These are phyloP conservation scores for Stramonita haemastoma DNA, from an alignment of 2,888 invertebrate genomes.

Conservation along the genomic window DNA sequence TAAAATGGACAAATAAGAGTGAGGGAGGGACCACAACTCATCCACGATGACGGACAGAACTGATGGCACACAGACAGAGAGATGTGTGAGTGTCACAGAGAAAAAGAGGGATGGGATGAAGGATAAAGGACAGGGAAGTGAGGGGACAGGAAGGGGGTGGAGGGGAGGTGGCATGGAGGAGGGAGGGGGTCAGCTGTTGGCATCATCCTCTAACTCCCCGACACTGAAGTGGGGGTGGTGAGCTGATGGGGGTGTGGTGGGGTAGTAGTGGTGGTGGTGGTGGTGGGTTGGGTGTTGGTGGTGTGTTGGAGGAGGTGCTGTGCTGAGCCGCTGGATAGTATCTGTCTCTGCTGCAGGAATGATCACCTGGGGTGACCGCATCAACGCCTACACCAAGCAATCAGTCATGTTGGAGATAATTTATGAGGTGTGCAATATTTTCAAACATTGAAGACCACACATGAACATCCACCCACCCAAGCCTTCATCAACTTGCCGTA, in stretches of 20 bases:
- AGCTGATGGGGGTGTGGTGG: background rate
- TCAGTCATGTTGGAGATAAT: background rate
- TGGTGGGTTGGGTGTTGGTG: background rate
- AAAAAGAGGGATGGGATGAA: background rate
- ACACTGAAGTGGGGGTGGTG: background rate
- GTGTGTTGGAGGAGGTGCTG: background rate
- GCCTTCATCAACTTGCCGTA: too few species aligned
- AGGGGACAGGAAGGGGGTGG: background rate
- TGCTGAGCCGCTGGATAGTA: constrained; percentile 40
- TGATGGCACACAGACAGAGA: too few species aligned
- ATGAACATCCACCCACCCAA: too few species aligned
- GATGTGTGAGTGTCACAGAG: too few species aligned
- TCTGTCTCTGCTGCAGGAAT: constrained; percentile 65
- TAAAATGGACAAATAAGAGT: too few species aligned
- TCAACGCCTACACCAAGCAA: constrained; percentile 60
- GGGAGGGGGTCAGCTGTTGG: constrained; percentile 32
- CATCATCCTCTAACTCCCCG: constrained; percentile 33
- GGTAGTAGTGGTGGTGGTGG: background rate
- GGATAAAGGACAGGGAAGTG: background rate
- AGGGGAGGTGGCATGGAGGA: background rate
- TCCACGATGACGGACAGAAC: too few species aligned
- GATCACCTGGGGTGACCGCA: constrained; percentile 69
- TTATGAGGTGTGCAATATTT: too few species aligned
- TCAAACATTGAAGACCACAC: too few species aligned
- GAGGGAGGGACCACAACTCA: too few species aligned